Conservation (phyloP, 2,888 invertebrate species). For the Caenorhabditis sp. region DNA sequence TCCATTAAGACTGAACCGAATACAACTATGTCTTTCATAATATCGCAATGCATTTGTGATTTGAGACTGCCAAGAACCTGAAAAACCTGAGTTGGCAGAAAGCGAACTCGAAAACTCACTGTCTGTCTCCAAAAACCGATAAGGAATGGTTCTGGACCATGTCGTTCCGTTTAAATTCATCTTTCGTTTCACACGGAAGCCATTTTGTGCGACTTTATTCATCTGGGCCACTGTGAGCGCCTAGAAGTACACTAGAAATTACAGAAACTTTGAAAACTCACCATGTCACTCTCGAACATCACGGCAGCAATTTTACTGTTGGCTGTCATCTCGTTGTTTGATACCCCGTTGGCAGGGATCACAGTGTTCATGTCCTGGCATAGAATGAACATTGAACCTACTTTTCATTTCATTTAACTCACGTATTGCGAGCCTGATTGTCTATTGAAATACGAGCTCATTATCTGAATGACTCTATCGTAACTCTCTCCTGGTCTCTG, state of each 20-base stretch:
- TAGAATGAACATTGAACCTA: background rate
- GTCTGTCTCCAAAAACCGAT: slow-evolving; percentile 63
- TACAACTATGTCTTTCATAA: slow-evolving; percentile 72
- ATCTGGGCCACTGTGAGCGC: slow-evolving; percentile 56
- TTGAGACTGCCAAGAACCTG: slow-evolving; percentile 63
- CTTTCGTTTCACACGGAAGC: slow-evolving; percentile 40
- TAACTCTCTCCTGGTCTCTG: slow-evolving; percentile 63
- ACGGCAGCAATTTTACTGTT: slow-evolving; percentile 55
- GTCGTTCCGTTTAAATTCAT: slow-evolving; percentile 54
- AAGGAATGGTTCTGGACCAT: slow-evolving; percentile 59
- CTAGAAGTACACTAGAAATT: slow-evolving; percentile 8
- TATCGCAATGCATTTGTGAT: slow-evolving; percentile 67
- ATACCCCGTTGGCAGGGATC: slow-evolving; percentile 29
- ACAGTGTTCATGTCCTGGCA: slow-evolving; percentile 42
- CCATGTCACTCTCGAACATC: slow-evolving; percentile 62
- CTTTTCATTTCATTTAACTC: slow-evolving; percentile 21
- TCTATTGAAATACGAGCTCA: slow-evolving; percentile 56
- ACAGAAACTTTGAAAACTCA: background rate
- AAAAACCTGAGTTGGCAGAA: slow-evolving; percentile 7
- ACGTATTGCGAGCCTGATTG: slow-evolving; percentile 57
- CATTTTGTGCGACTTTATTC: slow-evolving; percentile 46
- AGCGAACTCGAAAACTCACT: slow-evolving; percentile 15
- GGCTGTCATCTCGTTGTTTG: slow-evolving; percentile 52
- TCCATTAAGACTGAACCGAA: slow-evolving; percentile 68
- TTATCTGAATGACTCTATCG: slow-evolving; percentile 59